Base-by-base conservation (phyloP, 2,113 vertebrate genomes). In the Suricata suricatta region DNA sequence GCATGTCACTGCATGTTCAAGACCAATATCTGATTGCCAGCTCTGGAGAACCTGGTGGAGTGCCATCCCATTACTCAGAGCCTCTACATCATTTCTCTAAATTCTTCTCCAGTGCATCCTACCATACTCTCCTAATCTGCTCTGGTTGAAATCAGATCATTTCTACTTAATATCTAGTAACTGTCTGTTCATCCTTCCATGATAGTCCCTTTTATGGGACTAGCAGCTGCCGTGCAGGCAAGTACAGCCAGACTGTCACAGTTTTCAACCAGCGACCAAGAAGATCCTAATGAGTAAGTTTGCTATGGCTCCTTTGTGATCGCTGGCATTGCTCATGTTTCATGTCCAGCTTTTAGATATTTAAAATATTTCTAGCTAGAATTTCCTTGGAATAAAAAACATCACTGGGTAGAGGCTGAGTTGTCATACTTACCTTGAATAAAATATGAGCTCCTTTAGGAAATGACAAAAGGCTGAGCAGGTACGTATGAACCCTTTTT, bases 401-500 rank as follows among this genome's bases (percentile, higher is more conserved):
- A 71, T 72, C 35, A 63, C 25, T 63, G 11, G 0, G 44, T 74
- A 38, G 21, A 44, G 71, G 31, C 4, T 77, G 38, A 81, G 6
- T 71, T 79, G 47, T 63, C 88, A 60, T 41, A 16, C 19, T 52
- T 88, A 90, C 19, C 27, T 68, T 71, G 68, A 41, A 63, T 72
- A 54, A 85, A 92, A 91, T 33, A 79, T 14, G 31, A 54, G n/a
- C 25, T 80, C 38, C 14, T 60, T 38, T 15, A 63, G 23, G 38
- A 71, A 88, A 38, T 90, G 84, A 72, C 3, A 57, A 21, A 47
- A 35, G 5, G 25, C 85, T 57, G 10, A 33, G 60, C 9, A n/a
- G 50, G 16, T 15, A 3, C 1, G 8, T 0, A 1, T 1, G 2
- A 31, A 38, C 0, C 4, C 4, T 38, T 74, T 47, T 47, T 83